Evolutionary conservation across 2,113 vertebrate species (phyloP), one percentile per base, ranked within the genome.

Genomic region (Gobius niger): DNA sequence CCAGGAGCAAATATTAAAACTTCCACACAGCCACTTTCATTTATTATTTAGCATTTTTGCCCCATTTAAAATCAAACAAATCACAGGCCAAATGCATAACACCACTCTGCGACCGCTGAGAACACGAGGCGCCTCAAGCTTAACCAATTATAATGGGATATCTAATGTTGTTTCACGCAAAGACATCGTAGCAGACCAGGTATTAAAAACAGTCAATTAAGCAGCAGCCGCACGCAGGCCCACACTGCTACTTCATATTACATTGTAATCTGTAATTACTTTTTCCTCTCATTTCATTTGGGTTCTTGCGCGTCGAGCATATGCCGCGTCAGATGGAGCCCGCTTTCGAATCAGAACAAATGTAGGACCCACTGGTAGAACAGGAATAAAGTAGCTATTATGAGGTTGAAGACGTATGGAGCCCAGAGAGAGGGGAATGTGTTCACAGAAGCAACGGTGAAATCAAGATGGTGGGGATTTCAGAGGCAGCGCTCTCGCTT

Each of bases 191-290:
- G 40, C 40, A 44, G 57, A 40, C 40, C 57, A 60, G 57, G 57
- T 60, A 60, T 60, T 60, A 60, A 60, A 60, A 60, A n/a, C 57
- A 60, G 57, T 60, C 57, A 42, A 60, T 60, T 60, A 60, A 60
- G 13, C 57, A 60, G 14, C 57, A 60, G 40, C 13, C 34, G n/a
- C 34, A 41, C 57, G 42, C 42, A 14, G 34, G 57, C 57, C 57
- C 57, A 60, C 14, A 42, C 57, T 42, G 40, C 34, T 60, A 60
- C 40, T 42, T 42, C 40, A 60, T 60, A 44, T 60, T 60, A 60
- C 16, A 60, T 60, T 60, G 57, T 60, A 60, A 60, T 44, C 34
- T 60, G 57, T 60, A 60, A 44, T 60, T 57, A 57, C 54, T 57
- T 57, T 57, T 57, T 57, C 54, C 54, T 57, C 54, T 57, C 54